phyloP scores from a whole-genome alignment of 2,888 invertebrate species.

The Dorcus hopei region DNA sequence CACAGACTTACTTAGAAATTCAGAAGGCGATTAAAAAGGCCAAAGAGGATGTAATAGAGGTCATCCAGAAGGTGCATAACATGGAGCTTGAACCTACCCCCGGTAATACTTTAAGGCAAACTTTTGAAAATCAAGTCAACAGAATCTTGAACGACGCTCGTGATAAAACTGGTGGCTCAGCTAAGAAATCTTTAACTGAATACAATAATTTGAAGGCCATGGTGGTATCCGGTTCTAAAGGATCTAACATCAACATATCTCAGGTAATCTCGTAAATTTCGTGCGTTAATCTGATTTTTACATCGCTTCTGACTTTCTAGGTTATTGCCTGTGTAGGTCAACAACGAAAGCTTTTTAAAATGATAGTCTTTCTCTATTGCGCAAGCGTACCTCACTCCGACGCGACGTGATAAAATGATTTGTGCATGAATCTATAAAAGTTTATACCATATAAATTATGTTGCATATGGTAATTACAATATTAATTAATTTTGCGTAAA shows the following conservation, averaged over 20 bases:
- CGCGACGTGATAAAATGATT: too few relatives aligned
- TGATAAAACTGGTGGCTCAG: constrained; percentile 99
- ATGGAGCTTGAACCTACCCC: constrained; percentile 99
- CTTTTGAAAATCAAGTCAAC: constrained; percentile 99
- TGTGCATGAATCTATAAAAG: too few relatives aligned
- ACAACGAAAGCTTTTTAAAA: too few relatives aligned
- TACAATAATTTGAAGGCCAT: constrained; percentile 99
- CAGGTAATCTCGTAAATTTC: constrained; percentile 57
- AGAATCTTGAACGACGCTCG: constrained; percentile 99
- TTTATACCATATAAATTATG: too few relatives aligned
- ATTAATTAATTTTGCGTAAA: too few relatives aligned
- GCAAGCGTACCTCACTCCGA: constrained; percentile 96
- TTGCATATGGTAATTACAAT: too few relatives aligned
- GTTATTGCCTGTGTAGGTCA: constrained; percentile 99
- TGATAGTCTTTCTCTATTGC: constrained; percentile 97
- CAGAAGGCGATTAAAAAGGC: constrained; percentile 98
- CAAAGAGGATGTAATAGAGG: constrained; percentile 99
- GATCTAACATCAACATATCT: constrained; percentile 99
- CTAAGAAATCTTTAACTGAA: constrained; percentile 98
- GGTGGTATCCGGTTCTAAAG: constrained; percentile 99
- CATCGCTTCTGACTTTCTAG: constrained; percentile 38
- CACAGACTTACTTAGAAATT: constrained; percentile 95
- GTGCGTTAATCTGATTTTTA: constrained; percentile 7
- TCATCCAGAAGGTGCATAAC: constrained; percentile 99
- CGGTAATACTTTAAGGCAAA: constrained; percentile 97